A percentile compares a stretch with the other conserved stretches of the same genome.
Conservation (phyloP, 2,797 vertebrate species). For the Distichodus sexfasciatus region DNA sequence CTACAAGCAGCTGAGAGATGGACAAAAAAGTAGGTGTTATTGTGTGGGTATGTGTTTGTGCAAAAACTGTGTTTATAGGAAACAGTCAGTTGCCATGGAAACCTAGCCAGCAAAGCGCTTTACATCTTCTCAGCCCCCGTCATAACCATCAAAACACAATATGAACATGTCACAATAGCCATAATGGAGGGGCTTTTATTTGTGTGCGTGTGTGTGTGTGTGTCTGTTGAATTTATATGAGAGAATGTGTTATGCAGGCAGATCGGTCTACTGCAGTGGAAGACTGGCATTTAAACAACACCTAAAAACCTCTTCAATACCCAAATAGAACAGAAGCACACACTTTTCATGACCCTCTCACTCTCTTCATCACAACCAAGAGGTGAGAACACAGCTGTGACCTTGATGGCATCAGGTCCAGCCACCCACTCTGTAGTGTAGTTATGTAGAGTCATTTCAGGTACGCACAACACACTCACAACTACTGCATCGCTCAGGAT, state of each 20-base stretch:
- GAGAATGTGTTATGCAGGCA: too few relatives aligned
- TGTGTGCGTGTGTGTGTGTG: too few relatives aligned
- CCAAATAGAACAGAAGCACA: too few relatives aligned
- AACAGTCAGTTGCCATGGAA: constrained; percentile 57
- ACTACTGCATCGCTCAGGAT: too few relatives aligned
- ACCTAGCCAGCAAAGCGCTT: constrained; percentile 56
- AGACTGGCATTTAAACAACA: too few relatives aligned
- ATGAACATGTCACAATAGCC: constrained; percentile 41
- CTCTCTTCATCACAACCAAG: neutral
- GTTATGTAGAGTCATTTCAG: neutral
- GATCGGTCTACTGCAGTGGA: too few relatives aligned
- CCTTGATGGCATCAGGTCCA: constrained; percentile 24
- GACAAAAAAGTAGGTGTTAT: neutral
- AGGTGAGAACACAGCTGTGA: neutral
- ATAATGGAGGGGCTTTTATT: constrained; percentile 43
- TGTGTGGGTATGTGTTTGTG: constrained; percentile 12
- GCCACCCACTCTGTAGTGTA: neutral
- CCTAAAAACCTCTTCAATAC: neutral
- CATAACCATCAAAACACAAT: constrained; percentile 64
- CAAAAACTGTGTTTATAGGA: constrained; percentile 22
- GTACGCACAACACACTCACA: too few relatives aligned
- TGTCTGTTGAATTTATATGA: too few relatives aligned
- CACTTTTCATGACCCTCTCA: constrained; percentile 8
- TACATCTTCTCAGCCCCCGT: constrained; percentile 59
- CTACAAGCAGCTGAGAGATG: too few relatives aligned